A percentile compares a stretch with the other conserved stretches of the same genome.
These are phyloP conservation scores for human (Homo sapiens) DNA, from an alignment of 2,113 vertebrate genomes.

Conservation along the genomic window GRCh38 chr2:61256001-61256500, in stretches of 20 bases:
- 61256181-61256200: background rate
- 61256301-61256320: background rate
- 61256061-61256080: background rate
- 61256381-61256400: slow-evolving; percentile 98
- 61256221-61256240: background rate
- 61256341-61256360: slow-evolving; percentile 13
- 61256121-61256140: background rate
- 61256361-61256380: slow-evolving; percentile 27
- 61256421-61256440: slow-evolving; percentile 99
- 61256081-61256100: background rate
- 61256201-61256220: background rate
- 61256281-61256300: background rate
- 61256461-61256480: slow-evolving; percentile 99
- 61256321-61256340: background rate
- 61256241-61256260: background rate
- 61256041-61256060: background rate
- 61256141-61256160: background rate
- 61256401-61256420: slow-evolving; percentile 99
- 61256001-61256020: background rate
- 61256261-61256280: background rate
- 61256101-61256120: background rate
- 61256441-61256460: slow-evolving; percentile 99
- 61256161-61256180: background rate
- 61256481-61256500: slow-evolving; percentile 37
- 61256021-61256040: background rate